A percentile compares a stretch with the other conserved stretches of the same genome.
Conservation (phyloP, 2,888 invertebrate species). For the Ganaspis brasiliensis region DNA sequence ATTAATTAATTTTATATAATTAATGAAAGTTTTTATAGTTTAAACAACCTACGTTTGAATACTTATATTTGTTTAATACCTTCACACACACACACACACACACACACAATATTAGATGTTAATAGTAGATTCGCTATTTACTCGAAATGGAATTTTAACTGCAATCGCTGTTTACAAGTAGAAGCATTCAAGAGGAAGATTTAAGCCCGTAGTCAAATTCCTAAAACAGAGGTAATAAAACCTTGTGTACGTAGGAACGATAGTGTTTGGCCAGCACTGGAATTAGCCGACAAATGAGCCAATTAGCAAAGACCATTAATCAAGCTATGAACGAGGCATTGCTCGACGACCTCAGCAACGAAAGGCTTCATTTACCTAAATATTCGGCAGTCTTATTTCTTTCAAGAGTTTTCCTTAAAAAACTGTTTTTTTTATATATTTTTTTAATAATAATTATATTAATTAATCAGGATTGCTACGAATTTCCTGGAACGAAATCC, state of each 20-base stretch:
- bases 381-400: neutral
- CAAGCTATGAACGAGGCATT: conserved; percentile 55
- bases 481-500: no score
- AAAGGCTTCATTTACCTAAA: conserved; percentile 3
- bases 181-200: neutral
- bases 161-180: neutral
- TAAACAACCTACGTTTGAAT: no score
- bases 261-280: neutral
- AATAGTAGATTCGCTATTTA: neutral
- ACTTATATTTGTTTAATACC: no score
- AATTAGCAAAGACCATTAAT: conserved; percentile 61
- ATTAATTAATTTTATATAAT: no score
- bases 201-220: neutral
- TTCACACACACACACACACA: no score
- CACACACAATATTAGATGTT: no score
- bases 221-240: no score
- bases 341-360: conserved; percentile 44
- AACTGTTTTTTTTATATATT: neutral
- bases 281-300: conserved; percentile 59
- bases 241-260: conserved; percentile 6
- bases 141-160: neutral
- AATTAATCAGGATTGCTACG: no score
- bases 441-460: no score
- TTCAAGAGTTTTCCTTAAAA: neutral
- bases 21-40: no score